Conservation (phyloP, 2,113 vertebrate species). For the Apodemus sylvaticus region DNA sequence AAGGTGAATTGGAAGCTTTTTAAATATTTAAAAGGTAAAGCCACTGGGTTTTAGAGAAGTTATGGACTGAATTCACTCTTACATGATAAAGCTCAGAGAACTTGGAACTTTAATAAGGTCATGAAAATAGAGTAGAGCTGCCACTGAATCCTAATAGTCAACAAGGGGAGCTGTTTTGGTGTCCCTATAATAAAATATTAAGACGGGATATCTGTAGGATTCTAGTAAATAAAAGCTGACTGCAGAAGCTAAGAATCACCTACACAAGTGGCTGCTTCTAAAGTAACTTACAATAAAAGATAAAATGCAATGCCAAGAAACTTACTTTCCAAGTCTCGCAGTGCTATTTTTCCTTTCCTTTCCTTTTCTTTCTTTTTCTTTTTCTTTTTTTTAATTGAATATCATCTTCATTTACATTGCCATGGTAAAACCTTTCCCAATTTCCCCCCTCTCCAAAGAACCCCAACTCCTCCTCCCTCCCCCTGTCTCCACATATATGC, state of each 20-base stretch:
- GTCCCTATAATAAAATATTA: background rate
- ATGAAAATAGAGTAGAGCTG: background rate
- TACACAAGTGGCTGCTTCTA: background rate
- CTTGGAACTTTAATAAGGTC: background rate
- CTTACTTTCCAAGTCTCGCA: background rate
- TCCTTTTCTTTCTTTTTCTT: too few relatives aligned
- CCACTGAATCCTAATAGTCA: background rate
- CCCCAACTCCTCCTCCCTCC: too few relatives aligned
- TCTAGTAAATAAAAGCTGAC: constrained; percentile 10
- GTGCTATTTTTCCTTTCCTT: too few relatives aligned
- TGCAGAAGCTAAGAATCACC: background rate
- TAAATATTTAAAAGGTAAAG: constrained; percentile 57
- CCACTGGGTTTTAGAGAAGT: constrained; percentile 46
- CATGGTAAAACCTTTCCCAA: too few relatives aligned
- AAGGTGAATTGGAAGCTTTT: constrained; percentile 3
- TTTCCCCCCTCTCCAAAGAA: too few relatives aligned
- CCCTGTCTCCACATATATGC: too few relatives aligned
- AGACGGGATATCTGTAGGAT: background rate
- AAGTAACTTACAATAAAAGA: background rate
- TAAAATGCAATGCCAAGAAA: background rate
- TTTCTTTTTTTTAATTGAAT: too few relatives aligned
- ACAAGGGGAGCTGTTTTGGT: background rate
- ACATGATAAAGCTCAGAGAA: background rate
- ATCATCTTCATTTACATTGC: too few relatives aligned
- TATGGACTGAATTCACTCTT: constrained; percentile 16